A percentile compares a stretch with the other conserved stretches of the same genome.
These are phyloP conservation scores for Drosophila hydei DNA, from an alignment of 1,140 invertebrate species.

Conservation along the genomic window DNA sequence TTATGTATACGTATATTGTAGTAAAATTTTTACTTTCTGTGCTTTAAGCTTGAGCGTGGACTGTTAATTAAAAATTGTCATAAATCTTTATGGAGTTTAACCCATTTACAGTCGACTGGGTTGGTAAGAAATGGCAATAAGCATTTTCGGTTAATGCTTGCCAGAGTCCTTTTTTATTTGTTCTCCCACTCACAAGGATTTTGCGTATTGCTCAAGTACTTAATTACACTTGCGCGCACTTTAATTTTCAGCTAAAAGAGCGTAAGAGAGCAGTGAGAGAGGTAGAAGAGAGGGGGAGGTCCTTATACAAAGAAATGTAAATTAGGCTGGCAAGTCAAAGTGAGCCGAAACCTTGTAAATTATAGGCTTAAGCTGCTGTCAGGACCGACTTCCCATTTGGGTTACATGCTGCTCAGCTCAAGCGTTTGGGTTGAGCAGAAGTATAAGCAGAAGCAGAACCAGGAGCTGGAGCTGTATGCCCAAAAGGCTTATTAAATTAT, in stretches of 20 bases:
- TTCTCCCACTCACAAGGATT: slow-evolving; percentile 18
- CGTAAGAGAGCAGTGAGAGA: neutral
- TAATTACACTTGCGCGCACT: slow-evolving; percentile 81
- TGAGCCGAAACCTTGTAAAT: slow-evolving; percentile 77
- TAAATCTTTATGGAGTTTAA: slow-evolving; percentile 70
- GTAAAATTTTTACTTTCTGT: slow-evolving; percentile 50
- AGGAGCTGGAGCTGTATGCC: neutral
- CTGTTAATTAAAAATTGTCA: slow-evolving; percentile 78
- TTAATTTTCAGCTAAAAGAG: slow-evolving; percentile 65
- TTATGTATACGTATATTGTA: slow-evolving; percentile 39
- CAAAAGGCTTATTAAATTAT: slow-evolving; percentile 72
- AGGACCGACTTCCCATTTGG: slow-evolving; percentile 23
- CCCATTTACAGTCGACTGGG: slow-evolving; percentile 68
- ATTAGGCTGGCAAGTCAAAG: slow-evolving; percentile 69
- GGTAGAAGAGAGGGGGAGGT: neutral
- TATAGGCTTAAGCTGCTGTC: slow-evolving; percentile 71
- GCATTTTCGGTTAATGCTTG: slow-evolving; percentile 48
- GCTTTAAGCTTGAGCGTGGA: neutral
- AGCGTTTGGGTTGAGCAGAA: neutral
- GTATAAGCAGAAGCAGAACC: neutral
- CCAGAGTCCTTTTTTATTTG: slow-evolving; percentile 32
- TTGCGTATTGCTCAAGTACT: slow-evolving; percentile 67
- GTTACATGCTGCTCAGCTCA: slow-evolving; percentile 50
- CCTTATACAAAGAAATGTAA: slow-evolving; percentile 61
- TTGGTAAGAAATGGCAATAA: slow-evolving; percentile 61